Conservation (phyloP, 2,113 vertebrate species). For the Mustela lutreola region DNA sequence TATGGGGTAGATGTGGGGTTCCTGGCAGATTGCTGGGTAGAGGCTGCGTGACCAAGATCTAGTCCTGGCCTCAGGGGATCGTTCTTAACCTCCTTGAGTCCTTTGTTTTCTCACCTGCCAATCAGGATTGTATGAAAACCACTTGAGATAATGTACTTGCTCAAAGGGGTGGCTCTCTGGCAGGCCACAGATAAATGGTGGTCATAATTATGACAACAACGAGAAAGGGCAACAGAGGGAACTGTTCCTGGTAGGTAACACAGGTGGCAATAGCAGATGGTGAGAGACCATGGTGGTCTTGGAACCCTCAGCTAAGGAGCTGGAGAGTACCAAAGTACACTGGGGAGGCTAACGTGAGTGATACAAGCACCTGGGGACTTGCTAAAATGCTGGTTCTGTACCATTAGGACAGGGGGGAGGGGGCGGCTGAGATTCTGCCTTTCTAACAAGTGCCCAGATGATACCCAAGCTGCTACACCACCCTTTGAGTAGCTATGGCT, state of each 20-base stretch:
- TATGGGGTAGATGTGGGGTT: not conserved
- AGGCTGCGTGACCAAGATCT: not conserved
- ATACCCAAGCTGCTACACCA: not conserved
- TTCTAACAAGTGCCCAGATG: not conserved
- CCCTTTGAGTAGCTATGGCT: not conserved
- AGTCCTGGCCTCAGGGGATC: not conserved
- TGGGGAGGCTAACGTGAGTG: fast-evolving
- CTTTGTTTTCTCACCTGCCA: not conserved
- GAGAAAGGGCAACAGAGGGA: not conserved
- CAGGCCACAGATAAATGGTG: not conserved
- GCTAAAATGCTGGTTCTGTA: not conserved
- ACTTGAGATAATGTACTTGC: not conserved
- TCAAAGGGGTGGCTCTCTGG: not conserved
- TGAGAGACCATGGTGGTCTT: not conserved
- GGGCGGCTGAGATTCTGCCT: not conserved
- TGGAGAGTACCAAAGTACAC: not conserved
- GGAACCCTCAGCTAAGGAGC: not conserved
- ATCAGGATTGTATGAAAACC: not conserved
- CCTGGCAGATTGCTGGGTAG: not conserved
- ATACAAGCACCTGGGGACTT: not conserved
- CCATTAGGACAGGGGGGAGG: too few species aligned
- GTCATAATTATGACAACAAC: not conserved
- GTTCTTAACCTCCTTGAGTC: not conserved
- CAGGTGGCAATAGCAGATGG: not conserved
- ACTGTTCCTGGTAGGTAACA: not conserved